A percentile compares a stretch with the other conserved stretches of the same genome.
These are phyloP conservation scores for Venusia cambrica DNA, from an alignment of 2,888 invertebrate genomes.

Conservation along the genomic window DNA sequence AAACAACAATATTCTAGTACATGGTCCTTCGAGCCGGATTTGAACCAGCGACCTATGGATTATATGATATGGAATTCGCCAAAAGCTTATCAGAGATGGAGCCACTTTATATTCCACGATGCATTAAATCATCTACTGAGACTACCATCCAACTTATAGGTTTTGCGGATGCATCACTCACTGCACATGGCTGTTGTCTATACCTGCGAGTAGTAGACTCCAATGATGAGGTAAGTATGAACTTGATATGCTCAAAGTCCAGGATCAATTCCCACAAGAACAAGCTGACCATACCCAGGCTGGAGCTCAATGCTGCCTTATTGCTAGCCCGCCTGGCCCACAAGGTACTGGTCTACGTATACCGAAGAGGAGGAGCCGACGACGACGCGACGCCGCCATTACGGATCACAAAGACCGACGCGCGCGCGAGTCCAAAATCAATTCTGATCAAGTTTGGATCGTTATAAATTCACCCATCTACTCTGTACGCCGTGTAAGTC, in stretches of 20 bases:
- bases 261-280: conserved; percentile 8
- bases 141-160: neutral
- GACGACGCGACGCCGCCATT: no score
- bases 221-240: neutral
- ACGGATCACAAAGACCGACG: no score
- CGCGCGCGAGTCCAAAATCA: no score
- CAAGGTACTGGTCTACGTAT: conserved; percentile 17
- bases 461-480: no score
- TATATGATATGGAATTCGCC: no score
- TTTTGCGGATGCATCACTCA: conserved; percentile 1
- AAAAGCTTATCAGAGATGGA: no score
- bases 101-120: neutral
- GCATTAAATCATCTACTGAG: neutral
- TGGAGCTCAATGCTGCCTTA: conserved; percentile 26
- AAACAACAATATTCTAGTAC: no score
- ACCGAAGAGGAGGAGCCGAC: no score
- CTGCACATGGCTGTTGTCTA: conserved; percentile 2
- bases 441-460: no score
- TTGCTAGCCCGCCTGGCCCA: conserved; percentile 17
- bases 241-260: conserved; percentile 8
- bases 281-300: conserved; percentile 16
- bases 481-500: no score
- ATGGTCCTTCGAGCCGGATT: conserved; percentile 84
- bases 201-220: neutral
- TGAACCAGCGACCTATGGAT: conserved; percentile 84